These are phyloP conservation scores for Pogonophryne albipinna DNA, from an alignment of 2,797 vertebrate genomes.

Conservation along the genomic window DNA sequence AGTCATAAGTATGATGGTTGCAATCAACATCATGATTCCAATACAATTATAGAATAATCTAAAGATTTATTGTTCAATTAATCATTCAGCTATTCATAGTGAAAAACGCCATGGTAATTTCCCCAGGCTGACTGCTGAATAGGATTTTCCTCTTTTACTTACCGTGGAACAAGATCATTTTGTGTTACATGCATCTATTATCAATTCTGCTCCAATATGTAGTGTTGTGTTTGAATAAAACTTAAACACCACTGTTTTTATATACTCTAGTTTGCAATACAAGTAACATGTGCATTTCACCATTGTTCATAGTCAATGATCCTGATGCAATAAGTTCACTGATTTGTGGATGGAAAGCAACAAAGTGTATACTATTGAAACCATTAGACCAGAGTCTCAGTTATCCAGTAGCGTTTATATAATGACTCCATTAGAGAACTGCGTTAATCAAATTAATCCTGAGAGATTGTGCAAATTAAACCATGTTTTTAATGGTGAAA, in stretches of 20 bases:
- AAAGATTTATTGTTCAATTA: background rate
- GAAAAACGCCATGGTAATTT: background rate
- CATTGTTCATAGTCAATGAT: background rate
- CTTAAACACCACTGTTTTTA: background rate
- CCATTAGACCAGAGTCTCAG: constrained; percentile 17
- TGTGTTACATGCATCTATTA: background rate
- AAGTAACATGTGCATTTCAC: background rate
- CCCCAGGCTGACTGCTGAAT: background rate
- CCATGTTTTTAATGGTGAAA: constrained; percentile 32
- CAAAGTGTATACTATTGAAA: constrained; percentile 15
- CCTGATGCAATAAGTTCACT: background rate
- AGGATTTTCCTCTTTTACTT: background rate
- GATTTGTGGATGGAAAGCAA: constrained; percentile 4
- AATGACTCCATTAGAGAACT: constrained; percentile 32
- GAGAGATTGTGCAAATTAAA: constrained; percentile 38
- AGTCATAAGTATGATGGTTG: background rate
- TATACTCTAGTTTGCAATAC: background rate
- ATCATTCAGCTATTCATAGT: background rate
- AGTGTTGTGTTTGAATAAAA: background rate
- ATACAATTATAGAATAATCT: background rate
- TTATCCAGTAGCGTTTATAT: constrained; percentile 39
- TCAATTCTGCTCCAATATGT: background rate
- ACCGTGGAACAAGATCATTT: background rate
- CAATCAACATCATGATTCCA: background rate
- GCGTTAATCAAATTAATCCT: constrained; percentile 38